Evolutionary conservation across 1,140 invertebrate species (phyloP).

Genomic region (Argopecten irradians): DNA sequence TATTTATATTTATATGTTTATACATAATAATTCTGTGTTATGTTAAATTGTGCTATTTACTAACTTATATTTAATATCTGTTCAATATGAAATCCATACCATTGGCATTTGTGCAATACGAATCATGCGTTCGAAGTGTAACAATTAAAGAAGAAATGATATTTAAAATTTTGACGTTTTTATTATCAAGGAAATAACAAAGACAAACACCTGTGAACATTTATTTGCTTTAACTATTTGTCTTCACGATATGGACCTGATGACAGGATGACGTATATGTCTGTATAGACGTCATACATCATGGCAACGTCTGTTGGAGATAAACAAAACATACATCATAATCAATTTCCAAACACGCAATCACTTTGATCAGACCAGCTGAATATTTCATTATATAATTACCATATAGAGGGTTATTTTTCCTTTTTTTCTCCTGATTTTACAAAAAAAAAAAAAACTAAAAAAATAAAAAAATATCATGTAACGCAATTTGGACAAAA

Average conservation of each 20-base stretch:
- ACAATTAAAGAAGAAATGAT: not conserved
- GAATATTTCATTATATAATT: not conserved
- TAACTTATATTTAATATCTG: not conserved
- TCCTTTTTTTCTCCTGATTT: no score
- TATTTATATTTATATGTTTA: no score
- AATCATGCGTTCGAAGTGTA: not conserved
- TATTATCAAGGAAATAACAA: not conserved
- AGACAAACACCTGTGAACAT: not conserved
- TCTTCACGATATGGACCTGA: not conserved
- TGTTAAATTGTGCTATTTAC: not conserved
- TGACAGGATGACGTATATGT: not conserved
- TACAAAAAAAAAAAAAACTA: no score
- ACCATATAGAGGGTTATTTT: no score
- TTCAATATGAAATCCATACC: not conserved
- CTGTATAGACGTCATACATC: not conserved
- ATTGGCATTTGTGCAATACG: not conserved
- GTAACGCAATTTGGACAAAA: no score
- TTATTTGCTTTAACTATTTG: not conserved
- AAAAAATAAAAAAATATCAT: no score
- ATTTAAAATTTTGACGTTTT: not conserved
- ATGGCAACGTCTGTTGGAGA: not conserved
- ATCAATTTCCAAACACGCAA: not conserved
- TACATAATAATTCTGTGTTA: not conserved
- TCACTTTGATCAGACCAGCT: not conserved
- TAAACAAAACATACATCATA: conserved; percentile 1